Evolutionary conservation across 2,888 invertebrate genomes (phyloP).

Genomic region (Lampropteryx suffumata): DNA sequence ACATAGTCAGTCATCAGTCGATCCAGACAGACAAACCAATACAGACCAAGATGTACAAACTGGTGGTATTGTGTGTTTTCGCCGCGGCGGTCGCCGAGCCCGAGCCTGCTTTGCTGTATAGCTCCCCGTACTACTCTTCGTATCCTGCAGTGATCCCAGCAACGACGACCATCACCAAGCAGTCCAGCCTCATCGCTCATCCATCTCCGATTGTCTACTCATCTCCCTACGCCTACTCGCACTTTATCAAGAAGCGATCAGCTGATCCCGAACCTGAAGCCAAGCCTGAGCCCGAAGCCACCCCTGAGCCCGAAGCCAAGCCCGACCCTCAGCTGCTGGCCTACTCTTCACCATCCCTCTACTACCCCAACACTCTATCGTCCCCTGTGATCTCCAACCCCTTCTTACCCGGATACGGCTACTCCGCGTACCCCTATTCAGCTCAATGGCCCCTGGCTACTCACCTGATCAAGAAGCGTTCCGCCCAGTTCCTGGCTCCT

Average conservation of each 20-base stretch:
- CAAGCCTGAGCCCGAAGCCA: constrained; percentile 12
- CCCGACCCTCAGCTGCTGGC: constrained; percentile 32
- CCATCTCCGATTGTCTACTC: constrained; percentile 53
- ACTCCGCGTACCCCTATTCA: constrained; percentile 15
- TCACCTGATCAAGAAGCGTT: constrained; percentile 61
- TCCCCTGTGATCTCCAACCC: constrained; percentile 15
- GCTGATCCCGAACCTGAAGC: constrained; percentile 27
- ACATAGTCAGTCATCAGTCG: constrained; percentile 54
- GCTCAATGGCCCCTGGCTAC: constrained; percentile 37
- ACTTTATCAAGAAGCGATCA: constrained; percentile 48
- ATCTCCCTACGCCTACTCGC: constrained; percentile 44
- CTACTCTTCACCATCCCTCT: constrained; percentile 35
- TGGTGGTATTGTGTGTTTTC: constrained; percentile 82
- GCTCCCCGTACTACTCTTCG: constrained; percentile 28
- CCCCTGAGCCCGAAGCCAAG: constrained; percentile 19
- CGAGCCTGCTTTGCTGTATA: constrained; percentile 28
- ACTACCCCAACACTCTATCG: constrained; percentile 10
- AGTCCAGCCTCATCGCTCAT: constrained; percentile 64
- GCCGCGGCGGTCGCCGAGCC: constrained; percentile 75
- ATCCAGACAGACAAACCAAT: constrained; percentile 41
- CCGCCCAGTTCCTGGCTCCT: constrained; percentile 37
- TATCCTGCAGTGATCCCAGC: constrained; percentile 50
- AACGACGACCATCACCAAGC: constrained; percentile 54
- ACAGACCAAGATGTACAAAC: constrained; percentile 69
- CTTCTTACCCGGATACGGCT: constrained; percentile 9